Conservation (phyloP, 2,113 vertebrate genomes). For the Seriola aureovittata region DNA sequence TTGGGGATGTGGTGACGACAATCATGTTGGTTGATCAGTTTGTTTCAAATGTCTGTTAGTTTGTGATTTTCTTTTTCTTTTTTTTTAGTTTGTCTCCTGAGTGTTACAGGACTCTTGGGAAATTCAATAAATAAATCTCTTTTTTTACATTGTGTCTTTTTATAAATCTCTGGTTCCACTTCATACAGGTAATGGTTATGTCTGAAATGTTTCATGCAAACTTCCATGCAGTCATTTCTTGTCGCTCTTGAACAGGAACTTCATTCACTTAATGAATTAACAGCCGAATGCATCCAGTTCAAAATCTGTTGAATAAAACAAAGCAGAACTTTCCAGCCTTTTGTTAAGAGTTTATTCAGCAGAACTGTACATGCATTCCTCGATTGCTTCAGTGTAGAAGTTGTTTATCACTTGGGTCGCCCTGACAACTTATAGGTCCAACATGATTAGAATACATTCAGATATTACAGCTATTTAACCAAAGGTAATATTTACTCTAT, state of each 20-base stretch:
- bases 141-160: not conserved
- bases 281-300: not conserved
- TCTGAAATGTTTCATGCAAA: too few relatives aligned
- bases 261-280: too few relatives aligned
- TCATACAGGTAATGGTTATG: too few relatives aligned
- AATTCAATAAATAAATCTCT: slow-evolving; percentile 62
- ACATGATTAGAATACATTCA: slow-evolving; percentile 78
- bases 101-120: slow-evolving; percentile 43
- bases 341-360: slow-evolving; percentile 69
- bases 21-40: slow-evolving; percentile 53
- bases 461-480: slow-evolving; percentile 67
- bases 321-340: not conserved
- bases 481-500: slow-evolving; percentile 61
- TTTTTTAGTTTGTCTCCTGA: slow-evolving; percentile 29
- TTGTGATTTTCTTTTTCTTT: slow-evolving; percentile 28
- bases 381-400: slow-evolving; percentile 17
- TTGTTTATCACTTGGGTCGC: slow-evolving; percentile 11
- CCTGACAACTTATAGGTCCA: slow-evolving; percentile 73
- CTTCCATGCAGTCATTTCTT: too few relatives aligned
- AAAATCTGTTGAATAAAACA: slow-evolving; percentile 11
- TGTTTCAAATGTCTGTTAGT: slow-evolving; percentile 31
- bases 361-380: slow-evolving; percentile 71
- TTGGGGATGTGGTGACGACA: slow-evolving; percentile 55
- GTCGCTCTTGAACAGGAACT: too few relatives aligned
- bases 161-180: not conserved